phyloP scores from a whole-genome alignment of 1,140 invertebrate genomes.

The Sitophilus oryzae region DNA sequence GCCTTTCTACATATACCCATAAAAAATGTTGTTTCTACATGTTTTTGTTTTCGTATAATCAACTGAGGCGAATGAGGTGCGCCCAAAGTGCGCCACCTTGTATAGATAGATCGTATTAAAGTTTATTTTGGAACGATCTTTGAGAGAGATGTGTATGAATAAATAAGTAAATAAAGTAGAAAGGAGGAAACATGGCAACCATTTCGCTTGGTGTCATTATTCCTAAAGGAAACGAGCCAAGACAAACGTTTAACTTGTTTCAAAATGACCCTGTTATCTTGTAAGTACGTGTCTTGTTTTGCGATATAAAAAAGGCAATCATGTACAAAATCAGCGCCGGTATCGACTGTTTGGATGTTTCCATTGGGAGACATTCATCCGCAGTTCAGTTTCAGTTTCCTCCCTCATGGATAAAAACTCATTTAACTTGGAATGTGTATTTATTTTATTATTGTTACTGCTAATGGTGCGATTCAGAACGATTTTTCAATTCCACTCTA shows the following conservation, averaged over 20 bases:
- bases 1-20: too few relatives aligned
- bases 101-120: not conserved
- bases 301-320: conserved; percentile 46
- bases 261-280: conserved; percentile 43
- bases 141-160: not conserved
- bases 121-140: not conserved
- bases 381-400: conserved; percentile 33
- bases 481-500: conserved; percentile 32
- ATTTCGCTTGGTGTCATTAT: conserved; percentile 33
- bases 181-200: not conserved
- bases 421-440: conserved; percentile 47
- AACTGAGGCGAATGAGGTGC: too few relatives aligned
- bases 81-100: too few relatives aligned
- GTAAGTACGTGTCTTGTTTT: conserved; percentile 43
- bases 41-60: too few relatives aligned
- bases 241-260: conserved; percentile 43
- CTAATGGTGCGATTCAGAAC: conserved; percentile 40
- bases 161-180: not conserved
- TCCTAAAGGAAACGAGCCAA: conserved; percentile 41
- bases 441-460: conserved; percentile 44
- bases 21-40: too few relatives aligned
- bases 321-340: conserved; percentile 45
- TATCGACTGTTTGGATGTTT: conserved; percentile 46
- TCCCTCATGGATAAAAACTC: conserved; percentile 43
- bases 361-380: conserved; percentile 45